These are phyloP conservation scores for Catalaphyllia jardinei DNA, from an alignment of 64 coral and sea anemone species.

Conservation along the genomic window DNA sequence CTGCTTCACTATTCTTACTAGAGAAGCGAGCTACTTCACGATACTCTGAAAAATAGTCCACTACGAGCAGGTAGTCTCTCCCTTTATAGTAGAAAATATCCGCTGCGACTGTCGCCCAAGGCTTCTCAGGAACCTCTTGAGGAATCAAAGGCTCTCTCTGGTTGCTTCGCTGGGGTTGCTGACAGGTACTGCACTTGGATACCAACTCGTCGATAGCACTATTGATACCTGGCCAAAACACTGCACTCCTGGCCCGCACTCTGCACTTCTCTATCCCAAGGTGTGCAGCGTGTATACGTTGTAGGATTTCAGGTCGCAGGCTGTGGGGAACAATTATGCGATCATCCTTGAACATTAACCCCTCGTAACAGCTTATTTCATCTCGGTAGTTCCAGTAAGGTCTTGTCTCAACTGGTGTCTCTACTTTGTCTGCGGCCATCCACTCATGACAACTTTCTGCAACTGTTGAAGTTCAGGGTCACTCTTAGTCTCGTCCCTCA, in stretches of 20 bases:
- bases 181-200: slow-evolving; percentile 32
- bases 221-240: too few relatives aligned
- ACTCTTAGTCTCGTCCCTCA: too few relatives aligned
- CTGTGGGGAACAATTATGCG: slow-evolving; percentile 24
- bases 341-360: slow-evolving; percentile 40
- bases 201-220: neutral
- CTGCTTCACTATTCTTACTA: too few relatives aligned
- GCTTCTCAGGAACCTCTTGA: neutral
- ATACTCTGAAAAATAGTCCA: too few relatives aligned
- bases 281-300: slow-evolving; percentile 38
- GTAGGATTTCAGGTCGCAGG: slow-evolving; percentile 34
- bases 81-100: too few relatives aligned
- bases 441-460: slow-evolving; percentile 17
- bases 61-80: too few relatives aligned
- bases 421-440: slow-evolving; percentile 34
- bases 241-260: too few relatives aligned
- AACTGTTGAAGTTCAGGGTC: slow-evolving; percentile 8
- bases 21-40: too few relatives aligned
- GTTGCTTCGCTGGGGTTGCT: slow-evolving; percentile 5
- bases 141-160: slow-evolving; percentile 30
- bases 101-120: too few relatives aligned
- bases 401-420: slow-evolving; percentile 2
- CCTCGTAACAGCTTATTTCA: slow-evolving; percentile 25
- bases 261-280: too few relatives aligned
- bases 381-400: slow-evolving; percentile 43